These are phyloP conservation scores for Papilio dardanus DNA, from an alignment of 1,140 invertebrate species.

Conservation along the genomic window DNA sequence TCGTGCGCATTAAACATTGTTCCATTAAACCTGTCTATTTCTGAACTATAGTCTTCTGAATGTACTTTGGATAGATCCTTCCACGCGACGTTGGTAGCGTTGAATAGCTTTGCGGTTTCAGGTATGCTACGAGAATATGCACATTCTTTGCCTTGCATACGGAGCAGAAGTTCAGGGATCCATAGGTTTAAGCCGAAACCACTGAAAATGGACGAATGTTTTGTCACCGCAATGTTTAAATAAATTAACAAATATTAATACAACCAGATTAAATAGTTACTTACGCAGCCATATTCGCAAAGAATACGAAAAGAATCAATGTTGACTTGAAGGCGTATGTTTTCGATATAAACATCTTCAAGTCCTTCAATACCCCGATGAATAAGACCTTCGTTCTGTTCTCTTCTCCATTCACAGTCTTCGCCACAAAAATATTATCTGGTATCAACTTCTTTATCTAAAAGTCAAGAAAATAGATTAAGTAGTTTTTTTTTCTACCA, in stretches of 20 bases:
- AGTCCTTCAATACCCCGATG: slow-evolving; percentile 80
- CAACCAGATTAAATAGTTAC: slow-evolving; percentile 47
- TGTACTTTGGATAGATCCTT: slow-evolving; percentile 50
- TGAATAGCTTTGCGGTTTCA: slow-evolving; percentile 54
- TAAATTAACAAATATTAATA: slow-evolving; percentile 17
- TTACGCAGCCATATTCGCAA: slow-evolving; percentile 88
- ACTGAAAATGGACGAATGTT: slow-evolving; percentile 63
- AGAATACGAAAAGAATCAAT: slow-evolving; percentile 84
- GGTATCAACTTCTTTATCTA: slow-evolving; percentile 74
- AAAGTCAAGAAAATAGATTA: slow-evolving; percentile 47
- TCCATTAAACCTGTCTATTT: slow-evolving; percentile 48
- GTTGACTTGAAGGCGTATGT: slow-evolving; percentile 82
- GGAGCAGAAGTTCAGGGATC: slow-evolving; percentile 87
- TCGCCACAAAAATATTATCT: slow-evolving; percentile 67
- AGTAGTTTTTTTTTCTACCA: too few species aligned
- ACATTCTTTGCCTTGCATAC: slow-evolving; percentile 69
- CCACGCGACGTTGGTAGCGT: slow-evolving; percentile 56
- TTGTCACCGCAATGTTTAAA: too few species aligned
- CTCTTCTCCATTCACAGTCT: slow-evolving; percentile 59
- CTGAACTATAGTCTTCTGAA: slow-evolving; percentile 42
- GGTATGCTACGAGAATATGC: slow-evolving; percentile 41
- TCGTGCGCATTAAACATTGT: slow-evolving; percentile 45
- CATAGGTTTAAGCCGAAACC: slow-evolving; percentile 88
- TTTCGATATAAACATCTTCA: slow-evolving; percentile 80
- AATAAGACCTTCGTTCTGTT: slow-evolving; percentile 76